Conservation (phyloP, 2,797 vertebrate genomes). For the Hydrophis major region DNA sequence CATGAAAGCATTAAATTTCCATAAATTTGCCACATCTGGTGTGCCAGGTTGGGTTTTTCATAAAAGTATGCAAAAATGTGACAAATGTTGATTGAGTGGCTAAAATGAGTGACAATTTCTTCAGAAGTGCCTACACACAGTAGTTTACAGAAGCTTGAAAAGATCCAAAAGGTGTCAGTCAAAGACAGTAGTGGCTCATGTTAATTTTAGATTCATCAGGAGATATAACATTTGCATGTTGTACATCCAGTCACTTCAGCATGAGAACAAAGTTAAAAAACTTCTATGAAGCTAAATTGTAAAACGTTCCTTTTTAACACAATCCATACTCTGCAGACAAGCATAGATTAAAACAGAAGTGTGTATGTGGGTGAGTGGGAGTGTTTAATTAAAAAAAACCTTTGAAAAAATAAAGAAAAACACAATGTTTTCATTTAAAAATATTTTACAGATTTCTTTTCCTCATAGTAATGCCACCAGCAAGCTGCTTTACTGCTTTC, state of each 20-base stretch:
- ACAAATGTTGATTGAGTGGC: slow-evolving; percentile 65
- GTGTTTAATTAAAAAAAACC: slow-evolving; percentile 51
- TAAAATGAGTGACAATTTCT: slow-evolving; percentile 61
- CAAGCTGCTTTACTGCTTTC: neutral
- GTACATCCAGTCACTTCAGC: slow-evolving; percentile 34
- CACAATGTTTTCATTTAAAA: slow-evolving; percentile 26
- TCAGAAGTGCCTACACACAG: slow-evolving; percentile 48
- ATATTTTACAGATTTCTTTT: slow-evolving; percentile 34
- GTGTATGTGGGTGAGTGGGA: slow-evolving; percentile 15
- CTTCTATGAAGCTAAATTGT: slow-evolving; percentile 57
- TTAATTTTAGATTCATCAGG: slow-evolving; percentile 58
- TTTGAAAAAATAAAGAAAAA: slow-evolving; percentile 40
- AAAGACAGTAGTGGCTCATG: slow-evolving; percentile 44
- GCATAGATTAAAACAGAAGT: slow-evolving; percentile 43
- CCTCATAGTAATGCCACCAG: slow-evolving; percentile 28
- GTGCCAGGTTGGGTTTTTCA: slow-evolving; percentile 63
- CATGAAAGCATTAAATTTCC: slow-evolving; percentile 63
- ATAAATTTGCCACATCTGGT: slow-evolving; percentile 66
- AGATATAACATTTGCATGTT: slow-evolving; percentile 57
- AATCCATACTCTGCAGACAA: slow-evolving; percentile 41
- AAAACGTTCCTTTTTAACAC: slow-evolving; percentile 53
- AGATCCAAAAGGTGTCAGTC: slow-evolving; percentile 58
- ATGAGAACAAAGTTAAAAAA: slow-evolving; percentile 56
- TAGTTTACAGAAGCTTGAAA: slow-evolving; percentile 17
- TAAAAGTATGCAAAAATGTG: slow-evolving; percentile 63